These are phyloP conservation scores for Bellardia bayeri DNA, from an alignment of 2,888 invertebrate genomes.

Conservation along the genomic window DNA sequence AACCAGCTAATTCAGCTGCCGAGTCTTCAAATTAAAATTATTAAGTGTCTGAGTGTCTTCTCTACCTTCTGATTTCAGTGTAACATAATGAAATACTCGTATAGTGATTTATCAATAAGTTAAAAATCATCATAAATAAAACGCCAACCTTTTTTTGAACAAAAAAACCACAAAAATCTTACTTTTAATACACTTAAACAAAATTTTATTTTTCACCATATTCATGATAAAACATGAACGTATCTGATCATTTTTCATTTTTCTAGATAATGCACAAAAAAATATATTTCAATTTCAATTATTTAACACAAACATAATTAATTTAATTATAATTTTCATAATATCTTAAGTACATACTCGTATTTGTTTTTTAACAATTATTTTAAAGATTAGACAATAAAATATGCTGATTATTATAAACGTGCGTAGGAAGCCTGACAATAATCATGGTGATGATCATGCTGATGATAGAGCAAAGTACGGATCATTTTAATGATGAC, in stretches of 20 bases:
- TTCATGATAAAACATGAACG: conserved; percentile 7
- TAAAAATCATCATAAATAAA: conserved; percentile 55
- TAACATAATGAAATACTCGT: neutral
- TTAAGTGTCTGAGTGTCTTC: neutral
- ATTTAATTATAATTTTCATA: conserved; percentile 69
- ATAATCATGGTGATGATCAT: conserved; percentile 54
- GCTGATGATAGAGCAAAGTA: conserved; percentile 34
- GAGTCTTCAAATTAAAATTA: neutral
- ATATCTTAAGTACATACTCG: conserved; percentile 43
- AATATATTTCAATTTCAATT: conserved; percentile 46
- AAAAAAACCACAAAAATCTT: neutral
- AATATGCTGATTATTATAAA: conserved; percentile 11
- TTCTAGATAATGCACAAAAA: neutral
- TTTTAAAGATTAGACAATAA: conserved; percentile 48
- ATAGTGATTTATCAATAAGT: neutral
- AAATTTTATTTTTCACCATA: too few relatives aligned
- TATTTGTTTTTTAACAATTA: conserved; percentile 59
- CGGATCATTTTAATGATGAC: conserved; percentile 33
- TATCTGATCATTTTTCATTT: conserved; percentile 18
- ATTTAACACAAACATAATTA: conserved; percentile 70
- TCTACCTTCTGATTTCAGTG: neutral
- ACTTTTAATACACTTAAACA: too few relatives aligned
- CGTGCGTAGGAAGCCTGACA: conserved; percentile 65
- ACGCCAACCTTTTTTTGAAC: conserved; percentile 60
- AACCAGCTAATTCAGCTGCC: neutral